Evolutionary conservation across 2,113 vertebrate genomes (phyloP).

Genomic region (Parotia lawesii): DNA sequence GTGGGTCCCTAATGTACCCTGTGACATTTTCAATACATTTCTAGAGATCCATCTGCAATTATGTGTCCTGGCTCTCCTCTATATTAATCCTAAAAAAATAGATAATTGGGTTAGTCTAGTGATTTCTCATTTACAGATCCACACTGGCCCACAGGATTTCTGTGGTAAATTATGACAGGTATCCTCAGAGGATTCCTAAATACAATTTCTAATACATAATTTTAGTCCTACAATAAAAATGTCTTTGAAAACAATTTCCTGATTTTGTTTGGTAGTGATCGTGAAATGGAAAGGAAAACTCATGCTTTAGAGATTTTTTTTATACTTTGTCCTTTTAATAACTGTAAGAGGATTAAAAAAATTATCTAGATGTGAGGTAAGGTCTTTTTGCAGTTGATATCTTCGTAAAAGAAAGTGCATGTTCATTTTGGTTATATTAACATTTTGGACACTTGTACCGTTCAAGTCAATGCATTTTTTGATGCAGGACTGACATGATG

Average conservation of each 20-base stretch:
- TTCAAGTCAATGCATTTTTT: neutral
- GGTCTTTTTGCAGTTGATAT: neutral
- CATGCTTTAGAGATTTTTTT: neutral
- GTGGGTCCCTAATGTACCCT: neutral
- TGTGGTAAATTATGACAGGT: neutral
- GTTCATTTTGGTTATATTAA: neutral
- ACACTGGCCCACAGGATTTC: neutral
- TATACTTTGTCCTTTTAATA: neutral
- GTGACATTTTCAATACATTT: neutral
- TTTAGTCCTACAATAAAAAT: neutral
- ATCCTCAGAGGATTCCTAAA: neutral
- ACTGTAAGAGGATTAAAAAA: neutral
- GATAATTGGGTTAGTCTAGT: neutral
- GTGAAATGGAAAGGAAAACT: neutral
- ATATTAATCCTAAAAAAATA: neutral
- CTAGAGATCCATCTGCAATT: neutral
- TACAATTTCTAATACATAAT: neutral
- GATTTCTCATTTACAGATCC: neutral
- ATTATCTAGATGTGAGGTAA: accelerated
- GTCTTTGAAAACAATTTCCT: neutral
- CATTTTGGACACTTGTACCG: neutral
- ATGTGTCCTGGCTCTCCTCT: neutral
- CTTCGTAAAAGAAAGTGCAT: neutral
- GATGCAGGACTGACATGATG: neutral
- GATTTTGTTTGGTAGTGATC: neutral